Conservation (phyloP, 2,797 vertebrate genomes). For the Furcifer pardalis region DNA sequence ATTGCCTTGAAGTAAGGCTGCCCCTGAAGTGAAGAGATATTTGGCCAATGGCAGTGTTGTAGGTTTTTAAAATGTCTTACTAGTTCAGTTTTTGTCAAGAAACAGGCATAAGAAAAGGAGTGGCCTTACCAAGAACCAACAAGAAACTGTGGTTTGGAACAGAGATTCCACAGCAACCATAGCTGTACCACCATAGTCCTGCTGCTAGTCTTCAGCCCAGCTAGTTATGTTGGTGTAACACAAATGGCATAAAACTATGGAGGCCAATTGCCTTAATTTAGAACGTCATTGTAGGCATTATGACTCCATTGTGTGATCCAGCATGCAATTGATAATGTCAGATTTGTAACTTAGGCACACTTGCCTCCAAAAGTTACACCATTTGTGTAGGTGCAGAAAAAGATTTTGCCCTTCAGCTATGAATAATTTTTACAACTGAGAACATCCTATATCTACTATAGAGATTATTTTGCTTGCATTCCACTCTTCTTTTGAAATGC, state of each 20-base stretch:
- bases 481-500: background rate
- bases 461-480: background rate
- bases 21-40: background rate
- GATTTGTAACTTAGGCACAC: too few species aligned
- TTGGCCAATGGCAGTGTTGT: background rate
- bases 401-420: background rate
- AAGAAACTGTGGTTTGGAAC: background rate
- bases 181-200: background rate
- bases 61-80: background rate
- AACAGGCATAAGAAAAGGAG: background rate
- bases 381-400: too few species aligned
- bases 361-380: too few species aligned
- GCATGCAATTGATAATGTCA: too few species aligned
- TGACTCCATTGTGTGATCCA: too few species aligned
- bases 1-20: rapidly evolving
- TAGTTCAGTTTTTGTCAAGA: background rate
- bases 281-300: too few species aligned
- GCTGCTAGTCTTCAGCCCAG: background rate
- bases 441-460: background rate
- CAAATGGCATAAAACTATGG: too few species aligned
- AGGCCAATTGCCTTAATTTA: too few species aligned
- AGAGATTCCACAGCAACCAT: background rate
- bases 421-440: background rate
- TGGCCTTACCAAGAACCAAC: background rate
- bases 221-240: too few species aligned